These are phyloP conservation scores for Zosterops borbonicus DNA, from an alignment of 2,113 vertebrate species.

Conservation along the genomic window DNA sequence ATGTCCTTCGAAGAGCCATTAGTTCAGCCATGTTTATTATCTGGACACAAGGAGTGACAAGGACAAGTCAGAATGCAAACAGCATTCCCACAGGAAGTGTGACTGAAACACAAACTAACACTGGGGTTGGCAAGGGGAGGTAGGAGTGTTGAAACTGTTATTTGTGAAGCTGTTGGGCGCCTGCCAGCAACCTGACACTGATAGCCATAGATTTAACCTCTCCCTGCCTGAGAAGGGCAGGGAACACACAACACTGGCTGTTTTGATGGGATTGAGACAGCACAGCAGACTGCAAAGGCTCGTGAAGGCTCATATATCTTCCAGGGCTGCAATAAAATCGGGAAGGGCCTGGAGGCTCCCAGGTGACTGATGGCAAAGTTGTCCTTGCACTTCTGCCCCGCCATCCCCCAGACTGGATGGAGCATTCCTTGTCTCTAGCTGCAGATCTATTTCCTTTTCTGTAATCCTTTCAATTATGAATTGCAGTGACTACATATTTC, in stretches of 20 bases:
- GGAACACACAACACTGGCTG: background rate
- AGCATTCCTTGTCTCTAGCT: background rate
- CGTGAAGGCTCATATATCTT: background rate
- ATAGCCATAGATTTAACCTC: background rate
- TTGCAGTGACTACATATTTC: background rate
- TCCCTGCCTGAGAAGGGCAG: background rate
- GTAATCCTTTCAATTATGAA: background rate
- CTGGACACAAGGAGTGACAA: background rate
- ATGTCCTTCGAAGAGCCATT: background rate
- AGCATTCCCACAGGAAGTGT: background rate
- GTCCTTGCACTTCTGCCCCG: background rate
- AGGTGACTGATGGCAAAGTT: background rate
- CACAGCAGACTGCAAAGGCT: background rate
- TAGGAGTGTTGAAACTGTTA: background rate
- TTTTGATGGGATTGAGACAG: background rate
- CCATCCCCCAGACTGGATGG: accelerated
- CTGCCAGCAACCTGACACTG: background rate
- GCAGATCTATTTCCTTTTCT: background rate
- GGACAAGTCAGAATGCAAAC: background rate
- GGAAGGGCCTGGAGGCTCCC: background rate
- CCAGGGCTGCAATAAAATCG: background rate
- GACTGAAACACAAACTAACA: background rate
- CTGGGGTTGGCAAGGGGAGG: accelerated
- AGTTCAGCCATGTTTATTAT: background rate
- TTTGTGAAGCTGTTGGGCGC: background rate